Evolutionary conservation across 2,113 vertebrate species (phyloP).

Genomic region (Psilopogon haemacephalus): DNA sequence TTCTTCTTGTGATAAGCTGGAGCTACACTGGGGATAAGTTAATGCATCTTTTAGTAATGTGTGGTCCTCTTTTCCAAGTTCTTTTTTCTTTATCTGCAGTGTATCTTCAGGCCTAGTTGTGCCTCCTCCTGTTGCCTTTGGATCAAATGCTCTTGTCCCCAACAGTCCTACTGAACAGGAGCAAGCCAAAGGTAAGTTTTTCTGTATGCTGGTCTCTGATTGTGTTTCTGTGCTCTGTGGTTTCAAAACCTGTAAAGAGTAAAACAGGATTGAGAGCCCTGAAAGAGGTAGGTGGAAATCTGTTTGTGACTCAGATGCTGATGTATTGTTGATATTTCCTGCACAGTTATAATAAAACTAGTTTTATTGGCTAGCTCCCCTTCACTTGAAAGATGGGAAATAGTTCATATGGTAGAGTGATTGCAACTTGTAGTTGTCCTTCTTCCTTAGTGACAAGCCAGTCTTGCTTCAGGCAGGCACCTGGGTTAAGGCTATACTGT

Average conservation of each 20-base stretch:
- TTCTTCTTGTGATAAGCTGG: neutral
- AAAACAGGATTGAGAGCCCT: neutral
- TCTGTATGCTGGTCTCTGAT: neutral
- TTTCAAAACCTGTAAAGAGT: neutral
- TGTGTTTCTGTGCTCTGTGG: neutral
- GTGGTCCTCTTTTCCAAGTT: neutral
- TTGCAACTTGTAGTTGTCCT: neutral
- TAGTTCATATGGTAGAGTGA: neutral
- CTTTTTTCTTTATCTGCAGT: slow-evolving; percentile 66
- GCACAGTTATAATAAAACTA: neutral
- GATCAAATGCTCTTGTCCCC: slow-evolving; percentile 81
- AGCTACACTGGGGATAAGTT: neutral
- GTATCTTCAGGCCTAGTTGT: slow-evolving; percentile 80
- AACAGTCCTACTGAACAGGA: slow-evolving; percentile 88
- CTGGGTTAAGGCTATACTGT: neutral
- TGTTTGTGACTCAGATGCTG: neutral
- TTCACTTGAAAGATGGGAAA: neutral
- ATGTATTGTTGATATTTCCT: neutral
- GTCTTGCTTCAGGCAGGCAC: neutral
- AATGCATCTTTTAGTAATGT: neutral
- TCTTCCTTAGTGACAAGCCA: neutral
- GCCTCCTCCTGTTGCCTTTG: slow-evolving; percentile 79
- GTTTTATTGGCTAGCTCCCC: neutral
- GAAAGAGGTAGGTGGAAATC: neutral
- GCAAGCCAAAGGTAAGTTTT: slow-evolving; percentile 70